Evolutionary conservation across 35 echinoderm and acorn worm genomes (phyloP).

Genomic region (Ptychodera flava): DNA sequence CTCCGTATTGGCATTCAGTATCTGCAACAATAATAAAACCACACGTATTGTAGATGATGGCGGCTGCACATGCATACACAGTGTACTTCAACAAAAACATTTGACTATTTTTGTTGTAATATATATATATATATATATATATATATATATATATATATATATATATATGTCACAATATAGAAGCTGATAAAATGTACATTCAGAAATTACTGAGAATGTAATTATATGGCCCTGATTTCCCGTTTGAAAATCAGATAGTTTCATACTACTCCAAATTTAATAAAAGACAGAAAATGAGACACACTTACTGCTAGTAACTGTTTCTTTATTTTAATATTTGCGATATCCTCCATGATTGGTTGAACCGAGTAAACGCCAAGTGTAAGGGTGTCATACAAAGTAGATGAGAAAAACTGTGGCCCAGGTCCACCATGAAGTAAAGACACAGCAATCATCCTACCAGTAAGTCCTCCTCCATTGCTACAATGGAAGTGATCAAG

Average conservation of each 20-base stretch:
- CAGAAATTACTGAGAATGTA: too few species aligned
- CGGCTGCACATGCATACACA: too few species aligned
- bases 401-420: background rate
- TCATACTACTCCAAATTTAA: background rate
- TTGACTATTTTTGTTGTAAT: too few species aligned
- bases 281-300: background rate
- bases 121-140: too few species aligned
- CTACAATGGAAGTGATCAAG: background rate
- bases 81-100: too few species aligned
- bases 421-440: background rate
- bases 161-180: too few species aligned
- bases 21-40: background rate
- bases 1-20: background rate
- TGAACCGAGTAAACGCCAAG: background rate
- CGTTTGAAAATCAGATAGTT: background rate
- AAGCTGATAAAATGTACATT: too few species aligned
- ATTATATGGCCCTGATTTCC: too few species aligned
- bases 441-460: background rate
- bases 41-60: too few species aligned
- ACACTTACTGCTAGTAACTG: background rate
- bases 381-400: background rate
- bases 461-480: background rate
- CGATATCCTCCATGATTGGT: background rate
- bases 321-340: background rate
- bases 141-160: too few species aligned